These are phyloP conservation scores for Alloscopus bannaensis DNA, from an alignment of 2,888 invertebrate species.

Conservation along the genomic window DNA sequence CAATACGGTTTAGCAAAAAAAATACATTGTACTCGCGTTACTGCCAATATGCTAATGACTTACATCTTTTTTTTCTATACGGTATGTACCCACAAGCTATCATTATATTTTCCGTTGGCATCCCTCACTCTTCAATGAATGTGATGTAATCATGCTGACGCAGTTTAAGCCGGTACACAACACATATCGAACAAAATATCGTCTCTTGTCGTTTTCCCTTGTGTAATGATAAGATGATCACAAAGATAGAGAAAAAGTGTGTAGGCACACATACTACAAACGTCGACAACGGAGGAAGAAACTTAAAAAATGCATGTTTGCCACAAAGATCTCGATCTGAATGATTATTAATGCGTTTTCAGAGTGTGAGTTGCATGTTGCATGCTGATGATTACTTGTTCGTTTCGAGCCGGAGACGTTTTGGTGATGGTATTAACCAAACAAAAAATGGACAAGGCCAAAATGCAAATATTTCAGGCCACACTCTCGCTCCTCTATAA, in stretches of 20 bases:
- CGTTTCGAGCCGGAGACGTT: too few relatives aligned
- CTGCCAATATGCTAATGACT: slow-evolving; percentile 45
- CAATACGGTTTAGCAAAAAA: neutral
- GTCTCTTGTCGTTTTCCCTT: slow-evolving; percentile 6
- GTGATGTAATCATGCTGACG: slow-evolving; percentile 27
- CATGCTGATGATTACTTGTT: slow-evolving; percentile 32
- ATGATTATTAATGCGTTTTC: slow-evolving; percentile 19
- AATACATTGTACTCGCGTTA: neutral
- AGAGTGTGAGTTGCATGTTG: slow-evolving; percentile 35
- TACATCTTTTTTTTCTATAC: neutral
- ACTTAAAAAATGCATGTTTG: neutral
- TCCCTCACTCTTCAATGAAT: slow-evolving; percentile 23
- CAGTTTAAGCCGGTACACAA: too few relatives aligned
- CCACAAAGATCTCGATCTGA: slow-evolving; percentile 16
- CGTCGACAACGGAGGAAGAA: neutral
- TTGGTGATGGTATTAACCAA: slow-evolving; percentile 21
- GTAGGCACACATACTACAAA: neutral
- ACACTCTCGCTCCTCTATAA: slow-evolving; percentile 14
- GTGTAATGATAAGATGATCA: neutral
- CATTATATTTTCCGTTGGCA: slow-evolving; percentile 28
- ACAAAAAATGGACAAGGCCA: slow-evolving; percentile 38
- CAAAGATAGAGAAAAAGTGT: neutral
- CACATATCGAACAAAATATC: too few relatives aligned
- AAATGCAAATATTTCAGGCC: slow-evolving; percentile 41
- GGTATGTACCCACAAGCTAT: slow-evolving; percentile 10